Evolutionary conservation across 2,797 vertebrate genomes (phyloP).

Genomic region (Malurus leucopterus): DNA sequence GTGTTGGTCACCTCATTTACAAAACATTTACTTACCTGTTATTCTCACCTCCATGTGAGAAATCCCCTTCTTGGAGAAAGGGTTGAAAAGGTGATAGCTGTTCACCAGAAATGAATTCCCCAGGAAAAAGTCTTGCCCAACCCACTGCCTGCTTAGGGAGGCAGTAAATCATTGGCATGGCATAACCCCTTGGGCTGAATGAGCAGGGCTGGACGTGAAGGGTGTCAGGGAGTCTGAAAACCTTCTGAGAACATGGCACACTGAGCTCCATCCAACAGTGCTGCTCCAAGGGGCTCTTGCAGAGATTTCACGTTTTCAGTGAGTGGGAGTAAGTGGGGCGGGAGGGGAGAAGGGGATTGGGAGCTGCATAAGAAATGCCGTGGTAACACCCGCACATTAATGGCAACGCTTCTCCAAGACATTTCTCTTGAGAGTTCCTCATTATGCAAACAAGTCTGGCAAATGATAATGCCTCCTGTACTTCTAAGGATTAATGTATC

Average conservation of each 20-base stretch:
- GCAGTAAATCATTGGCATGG: background rate
- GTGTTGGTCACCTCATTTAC: background rate
- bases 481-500: slow-evolving; percentile 45
- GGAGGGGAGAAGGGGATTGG: background rate
- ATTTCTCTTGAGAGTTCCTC: slow-evolving; percentile 49
- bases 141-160: background rate
- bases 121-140: background rate
- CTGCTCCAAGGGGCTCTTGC: background rate
- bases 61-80: background rate
- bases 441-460: slow-evolving; percentile 58
- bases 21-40: background rate
- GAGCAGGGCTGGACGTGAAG: background rate
- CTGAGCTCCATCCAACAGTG: background rate
- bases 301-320: background rate
- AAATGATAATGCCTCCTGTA: slow-evolving; percentile 46
- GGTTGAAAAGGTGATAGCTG: background rate
- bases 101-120: background rate
- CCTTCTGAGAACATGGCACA: background rate
- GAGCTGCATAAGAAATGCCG: background rate
- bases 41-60: background rate
- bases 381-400: background rate
- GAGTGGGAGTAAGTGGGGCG: background rate
- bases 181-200: background rate
- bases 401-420: slow-evolving; percentile 21
- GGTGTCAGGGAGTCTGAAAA: background rate